Evolutionary conservation across 2,888 invertebrate species (phyloP), one percentile per base, ranked within the genome.

Genomic region (Hypomecis atomaria): DNA sequence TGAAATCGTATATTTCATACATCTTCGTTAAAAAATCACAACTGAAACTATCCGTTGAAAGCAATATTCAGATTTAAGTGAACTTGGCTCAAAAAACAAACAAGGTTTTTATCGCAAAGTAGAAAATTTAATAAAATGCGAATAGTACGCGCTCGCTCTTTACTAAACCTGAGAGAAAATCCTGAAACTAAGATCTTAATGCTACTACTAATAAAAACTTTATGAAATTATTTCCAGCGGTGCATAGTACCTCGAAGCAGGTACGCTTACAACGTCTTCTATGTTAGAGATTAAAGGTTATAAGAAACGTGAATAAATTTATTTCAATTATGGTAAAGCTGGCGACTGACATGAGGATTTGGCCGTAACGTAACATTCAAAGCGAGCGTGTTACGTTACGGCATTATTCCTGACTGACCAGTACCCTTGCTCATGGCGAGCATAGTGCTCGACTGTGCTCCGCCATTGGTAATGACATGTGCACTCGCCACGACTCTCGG

Each of bases 181-280:
- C 63, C 63, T 59, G 54, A 47, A 63, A 42, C 63, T 63, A 63
- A 48, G 58, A 48, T 58, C 58, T 54, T 63, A 59, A 63, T 58
- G 48, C 54, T 54, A 47, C 44, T 42, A 42, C 50, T 50, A 56
- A 56, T 64, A 65, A 60, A 65, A 57, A 60, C 52, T 59, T 59
- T 52, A 52, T 59, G 64, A 59, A 56, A 40, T 56, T 42, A 49
- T 33, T 48, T 33, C 45, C 47, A 47, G 42, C 55, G 48, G 62
- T 58, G 49, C 13, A 10, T 11, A 23, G 23, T 23, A 2, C 37
- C 11, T 58, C 40, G 52, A 34, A n/a, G 5, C 48, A 38, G 50
- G 45, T 47, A 50, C n/a, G 23, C 48, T 58, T 47, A 49, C 42
- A 33, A 34, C 53, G 5, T 60, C 48, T 60, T 62, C 53, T 53